phyloP scores from a whole-genome alignment of 2,797 vertebrate species.

The Limosa lapponica region DNA sequence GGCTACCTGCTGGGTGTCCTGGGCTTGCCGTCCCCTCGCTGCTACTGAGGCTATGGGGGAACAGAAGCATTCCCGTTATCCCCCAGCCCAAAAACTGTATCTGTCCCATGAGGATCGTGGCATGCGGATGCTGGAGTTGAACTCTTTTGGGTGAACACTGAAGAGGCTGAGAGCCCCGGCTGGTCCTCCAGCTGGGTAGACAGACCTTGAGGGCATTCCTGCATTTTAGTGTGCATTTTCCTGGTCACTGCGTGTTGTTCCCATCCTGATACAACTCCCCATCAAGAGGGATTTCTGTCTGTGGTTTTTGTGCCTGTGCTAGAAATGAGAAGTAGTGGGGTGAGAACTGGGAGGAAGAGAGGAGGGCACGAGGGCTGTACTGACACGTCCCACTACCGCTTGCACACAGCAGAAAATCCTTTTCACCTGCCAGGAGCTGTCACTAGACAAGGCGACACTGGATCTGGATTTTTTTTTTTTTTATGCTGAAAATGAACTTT shows the following conservation, averaged over 20 bases:
- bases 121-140: background rate
- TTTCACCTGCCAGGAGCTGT: background rate
- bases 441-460: background rate
- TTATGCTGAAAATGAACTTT: conserved; percentile 53
- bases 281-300: background rate
- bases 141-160: background rate
- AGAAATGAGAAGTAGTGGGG: conserved; percentile 6
- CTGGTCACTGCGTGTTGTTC: accelerated
- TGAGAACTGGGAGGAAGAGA: conserved; percentile 15
- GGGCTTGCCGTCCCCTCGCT: background rate
- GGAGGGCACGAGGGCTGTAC: background rate
- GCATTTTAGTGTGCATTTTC: background rate
- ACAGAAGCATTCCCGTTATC: background rate
- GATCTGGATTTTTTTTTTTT: too few species aligned
- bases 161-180: background rate
- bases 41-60: background rate
- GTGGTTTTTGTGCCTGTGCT: background rate
- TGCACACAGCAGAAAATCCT: background rate
- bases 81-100: accelerated
- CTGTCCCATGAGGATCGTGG: accelerated
- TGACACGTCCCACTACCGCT: background rate
- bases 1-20: accelerated
- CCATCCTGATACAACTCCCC: background rate
- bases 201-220: background rate
- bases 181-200: background rate